phyloP scores from a whole-genome alignment of 2,113 vertebrate genomes.

The Erinaceus europaeus region DNA sequence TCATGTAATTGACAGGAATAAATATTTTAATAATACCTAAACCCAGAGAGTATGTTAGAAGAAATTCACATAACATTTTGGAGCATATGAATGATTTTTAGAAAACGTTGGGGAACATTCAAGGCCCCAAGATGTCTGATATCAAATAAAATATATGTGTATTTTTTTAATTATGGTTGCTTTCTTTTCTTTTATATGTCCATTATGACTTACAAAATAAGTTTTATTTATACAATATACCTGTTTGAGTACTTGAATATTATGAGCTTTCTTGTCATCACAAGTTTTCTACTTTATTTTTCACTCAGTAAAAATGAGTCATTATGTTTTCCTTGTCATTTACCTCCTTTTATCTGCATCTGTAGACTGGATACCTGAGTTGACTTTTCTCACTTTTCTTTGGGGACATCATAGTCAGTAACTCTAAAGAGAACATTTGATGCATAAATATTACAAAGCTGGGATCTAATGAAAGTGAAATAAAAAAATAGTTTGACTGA shows the following conservation, averaged over 20 bases:
- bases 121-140: conserved; percentile 34
- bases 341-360: conserved; percentile 50
- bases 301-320: conserved; percentile 64
- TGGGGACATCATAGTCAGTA: conserved; percentile 37
- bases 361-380: conserved; percentile 22
- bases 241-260: conserved; percentile 10
- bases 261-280: conserved; percentile 41
- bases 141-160: conserved; percentile 49
- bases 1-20: conserved; percentile 68
- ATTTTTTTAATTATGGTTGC: conserved; percentile 38
- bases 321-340: conserved; percentile 21
- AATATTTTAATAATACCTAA: conserved; percentile 60
- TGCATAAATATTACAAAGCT: conserved; percentile 64
- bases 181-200: conserved; percentile 54
- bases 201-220: conserved; percentile 47
- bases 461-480: conserved; percentile 36
- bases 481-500: conserved; percentile 28
- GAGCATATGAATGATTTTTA: conserved; percentile 43
- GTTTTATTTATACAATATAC: conserved; percentile 54
- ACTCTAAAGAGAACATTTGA: conserved; percentile 68
- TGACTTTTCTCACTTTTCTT: conserved; percentile 41
- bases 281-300: conserved; percentile 63
- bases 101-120: conserved; percentile 46
- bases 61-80: conserved; percentile 39
- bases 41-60: conserved; percentile 34